phyloP scores from a whole-genome alignment of 2,888 invertebrate genomes.

The Bugula neritina region DNA sequence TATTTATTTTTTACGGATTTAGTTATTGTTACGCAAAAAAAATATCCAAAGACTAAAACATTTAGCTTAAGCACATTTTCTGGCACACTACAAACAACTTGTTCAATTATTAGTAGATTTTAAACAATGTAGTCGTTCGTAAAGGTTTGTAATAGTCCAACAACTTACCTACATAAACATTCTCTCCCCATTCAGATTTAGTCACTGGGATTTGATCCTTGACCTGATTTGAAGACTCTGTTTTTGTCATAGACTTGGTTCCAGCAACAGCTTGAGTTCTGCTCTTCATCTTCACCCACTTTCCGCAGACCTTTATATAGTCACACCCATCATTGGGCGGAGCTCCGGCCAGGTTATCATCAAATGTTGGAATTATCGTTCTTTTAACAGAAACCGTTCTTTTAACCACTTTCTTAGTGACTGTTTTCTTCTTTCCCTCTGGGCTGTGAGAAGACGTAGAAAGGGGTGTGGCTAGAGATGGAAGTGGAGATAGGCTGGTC shows the following conservation, averaged over 20 bases:
- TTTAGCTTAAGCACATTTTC: too few species aligned
- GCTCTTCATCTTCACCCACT: conserved; percentile 13
- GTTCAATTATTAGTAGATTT: too few species aligned
- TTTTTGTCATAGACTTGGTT: not conserved
- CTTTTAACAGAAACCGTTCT: conserved; percentile 4
- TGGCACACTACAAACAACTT: too few species aligned
- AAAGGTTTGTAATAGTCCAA: too few species aligned
- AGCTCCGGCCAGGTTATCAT: not conserved
- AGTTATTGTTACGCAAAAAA: too few species aligned
- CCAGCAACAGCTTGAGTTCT: not conserved
- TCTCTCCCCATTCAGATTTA: not conserved
- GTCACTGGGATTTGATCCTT: not conserved
- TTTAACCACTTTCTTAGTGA: not conserved
- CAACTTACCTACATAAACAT: not conserved
- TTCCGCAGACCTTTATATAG: conserved; percentile 15
- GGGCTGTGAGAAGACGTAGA: not conserved
- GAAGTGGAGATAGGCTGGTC: not conserved
- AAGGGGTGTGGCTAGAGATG: conserved; percentile 1
- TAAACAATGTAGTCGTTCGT: too few species aligned
- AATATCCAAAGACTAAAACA: too few species aligned
- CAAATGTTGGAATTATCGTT: not conserved
- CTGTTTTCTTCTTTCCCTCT: not conserved
- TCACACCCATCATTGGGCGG: not conserved
- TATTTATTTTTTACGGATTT: too few species aligned
- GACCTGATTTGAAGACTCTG: not conserved